Conservation (phyloP, 2,113 vertebrate species). For the Toxotes chatareus region DNA sequence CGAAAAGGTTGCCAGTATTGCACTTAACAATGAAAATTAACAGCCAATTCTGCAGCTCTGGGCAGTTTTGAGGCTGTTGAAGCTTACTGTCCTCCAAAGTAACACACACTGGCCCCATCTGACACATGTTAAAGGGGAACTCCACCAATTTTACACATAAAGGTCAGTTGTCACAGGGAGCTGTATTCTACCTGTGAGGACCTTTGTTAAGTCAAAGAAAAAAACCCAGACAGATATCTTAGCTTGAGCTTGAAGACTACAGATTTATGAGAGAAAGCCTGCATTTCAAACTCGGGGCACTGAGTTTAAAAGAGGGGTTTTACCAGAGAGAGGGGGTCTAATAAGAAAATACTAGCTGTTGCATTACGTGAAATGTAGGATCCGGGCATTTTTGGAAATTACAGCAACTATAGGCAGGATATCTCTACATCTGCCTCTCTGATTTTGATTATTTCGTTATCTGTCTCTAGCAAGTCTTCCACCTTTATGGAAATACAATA, state of each 20-base stretch:
- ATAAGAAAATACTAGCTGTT: neutral
- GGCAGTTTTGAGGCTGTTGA: neutral
- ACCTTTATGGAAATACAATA: neutral
- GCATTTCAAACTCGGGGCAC: neutral
- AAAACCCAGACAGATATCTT: conserved; percentile 19
- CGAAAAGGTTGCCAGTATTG: neutral
- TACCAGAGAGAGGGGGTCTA: neutral
- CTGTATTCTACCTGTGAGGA: neutral
- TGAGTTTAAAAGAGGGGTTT: neutral
- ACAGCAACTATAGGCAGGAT: neutral
- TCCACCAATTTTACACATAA: conserved; percentile 4
- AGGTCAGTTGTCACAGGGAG: conserved; percentile 23
- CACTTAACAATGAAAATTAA: neutral
- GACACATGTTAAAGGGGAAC: conserved; percentile 17
- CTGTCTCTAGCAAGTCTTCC: neutral
- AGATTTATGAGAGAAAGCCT: neutral
- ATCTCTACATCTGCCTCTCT: neutral
- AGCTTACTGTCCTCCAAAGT: conserved; percentile 5
- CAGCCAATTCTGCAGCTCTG: neutral
- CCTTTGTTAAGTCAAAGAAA: conserved; percentile 16
- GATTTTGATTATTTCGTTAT: neutral
- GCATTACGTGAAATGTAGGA: conserved; percentile 1
- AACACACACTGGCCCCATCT: neutral
- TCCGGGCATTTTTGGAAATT: neutral
- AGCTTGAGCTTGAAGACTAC: neutral